phyloP scores from a whole-genome alignment of 2,113 vertebrate genomes.

The Neodon shergylaensis region DNA sequence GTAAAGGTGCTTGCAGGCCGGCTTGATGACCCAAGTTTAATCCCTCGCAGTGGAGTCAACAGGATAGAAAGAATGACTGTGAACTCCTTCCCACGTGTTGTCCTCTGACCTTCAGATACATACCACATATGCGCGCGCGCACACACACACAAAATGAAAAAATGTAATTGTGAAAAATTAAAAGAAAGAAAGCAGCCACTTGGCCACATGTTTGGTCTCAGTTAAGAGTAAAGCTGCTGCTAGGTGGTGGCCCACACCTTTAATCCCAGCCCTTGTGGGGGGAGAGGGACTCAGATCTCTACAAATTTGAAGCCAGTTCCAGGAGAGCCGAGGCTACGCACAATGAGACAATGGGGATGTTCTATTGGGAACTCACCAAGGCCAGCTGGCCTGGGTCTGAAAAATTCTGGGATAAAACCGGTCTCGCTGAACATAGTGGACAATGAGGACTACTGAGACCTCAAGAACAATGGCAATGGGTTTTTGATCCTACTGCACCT shows the following conservation, averaged over 20 bases:
- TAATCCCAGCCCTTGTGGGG: not conserved
- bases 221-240: not conserved
- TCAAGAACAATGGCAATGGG: too few species aligned
- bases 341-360: too few species aligned
- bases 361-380: too few species aligned
- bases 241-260: not conserved
- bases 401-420: too few species aligned
- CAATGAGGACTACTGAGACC: too few species aligned
- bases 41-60: not conserved
- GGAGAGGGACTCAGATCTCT: not conserved
- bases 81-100: not conserved
- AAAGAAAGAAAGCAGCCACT: constrained; percentile 45
- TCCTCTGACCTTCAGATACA: not conserved
- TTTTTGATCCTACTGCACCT: too few species aligned
- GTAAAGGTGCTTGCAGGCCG: not conserved
- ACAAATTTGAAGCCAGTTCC: not conserved
- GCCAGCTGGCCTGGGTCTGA: too few species aligned
- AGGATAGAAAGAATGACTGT: not conserved
- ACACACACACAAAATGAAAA: not conserved
- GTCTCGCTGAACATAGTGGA: too few species aligned
- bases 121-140: fast-evolving
- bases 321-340: not conserved
- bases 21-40: not conserved
- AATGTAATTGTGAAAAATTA: not conserved
- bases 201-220: not conserved